phyloP scores from a whole-genome alignment of 1,140 invertebrate genomes.

The Drosophila kikkawai region DNA sequence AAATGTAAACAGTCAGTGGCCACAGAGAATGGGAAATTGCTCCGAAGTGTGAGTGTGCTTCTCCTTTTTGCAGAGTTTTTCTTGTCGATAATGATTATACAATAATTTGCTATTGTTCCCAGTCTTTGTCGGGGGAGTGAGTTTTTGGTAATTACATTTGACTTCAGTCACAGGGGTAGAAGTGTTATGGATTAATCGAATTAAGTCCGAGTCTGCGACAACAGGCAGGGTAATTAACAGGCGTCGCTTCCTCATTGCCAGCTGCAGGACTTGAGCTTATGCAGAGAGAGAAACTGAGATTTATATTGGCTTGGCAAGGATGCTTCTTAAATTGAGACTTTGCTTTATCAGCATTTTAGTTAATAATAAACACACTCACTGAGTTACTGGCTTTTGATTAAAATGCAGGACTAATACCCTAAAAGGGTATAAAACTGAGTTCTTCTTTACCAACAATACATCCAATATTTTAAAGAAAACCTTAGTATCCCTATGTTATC shows the following conservation, averaged over 20 bases:
- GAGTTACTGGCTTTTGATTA: too few relatives aligned
- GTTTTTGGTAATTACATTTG: conserved; percentile 51
- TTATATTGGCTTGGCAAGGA: neutral
- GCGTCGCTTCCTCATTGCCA: conserved; percentile 10
- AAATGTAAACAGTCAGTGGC: conserved; percentile 15
- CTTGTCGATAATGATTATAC: conserved; percentile 59
- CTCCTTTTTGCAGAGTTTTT: conserved; percentile 6
- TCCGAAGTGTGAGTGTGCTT: neutral
- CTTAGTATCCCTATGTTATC: neutral
- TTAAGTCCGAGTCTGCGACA: conserved; percentile 38
- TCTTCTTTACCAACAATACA: too few relatives aligned
- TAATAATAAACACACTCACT: neutral
- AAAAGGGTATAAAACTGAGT: too few relatives aligned
- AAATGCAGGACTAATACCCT: too few relatives aligned
- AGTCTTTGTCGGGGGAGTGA: conserved; percentile 21
- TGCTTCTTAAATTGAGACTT: neutral
- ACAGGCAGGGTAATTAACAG: conserved; percentile 55
- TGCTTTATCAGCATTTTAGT: neutral
- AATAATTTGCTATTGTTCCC: conserved; percentile 72
- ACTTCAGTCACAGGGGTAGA: conserved; percentile 14
- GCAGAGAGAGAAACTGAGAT: neutral
- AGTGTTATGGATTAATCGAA: conserved; percentile 58
- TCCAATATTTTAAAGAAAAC: neutral
- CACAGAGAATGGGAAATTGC: neutral
- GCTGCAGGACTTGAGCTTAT: conserved; percentile 12